phyloP scores from a whole-genome alignment of 2,113 vertebrate species.

The Ariopsis seemanni region DNA sequence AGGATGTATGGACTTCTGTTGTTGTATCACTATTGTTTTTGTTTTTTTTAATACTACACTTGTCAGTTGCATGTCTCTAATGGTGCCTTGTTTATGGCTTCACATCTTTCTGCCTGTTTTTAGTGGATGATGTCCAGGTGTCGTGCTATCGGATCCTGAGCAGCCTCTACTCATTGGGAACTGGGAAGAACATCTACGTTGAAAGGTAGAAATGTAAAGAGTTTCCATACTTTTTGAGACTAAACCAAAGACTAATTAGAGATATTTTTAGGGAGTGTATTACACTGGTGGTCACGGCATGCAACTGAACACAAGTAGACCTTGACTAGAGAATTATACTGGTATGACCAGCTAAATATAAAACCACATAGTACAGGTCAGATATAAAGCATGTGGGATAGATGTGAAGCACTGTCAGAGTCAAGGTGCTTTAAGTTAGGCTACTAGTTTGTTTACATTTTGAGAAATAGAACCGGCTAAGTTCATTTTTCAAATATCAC shows the following conservation, averaged over 20 bases:
- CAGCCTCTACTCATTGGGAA: slow-evolving; percentile 93
- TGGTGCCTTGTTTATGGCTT: slow-evolving; percentile 2
- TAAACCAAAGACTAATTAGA: neutral
- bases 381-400: neutral
- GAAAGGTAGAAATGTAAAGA: slow-evolving; percentile 81
- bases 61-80: neutral
- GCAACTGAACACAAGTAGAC: neutral
- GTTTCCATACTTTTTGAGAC: neutral
- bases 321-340: neutral
- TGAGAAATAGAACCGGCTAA: neutral
- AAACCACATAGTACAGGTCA: neutral
- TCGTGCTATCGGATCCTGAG: slow-evolving; percentile 95
- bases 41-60: neutral
- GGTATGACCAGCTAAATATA: neutral
- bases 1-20: too few species aligned
- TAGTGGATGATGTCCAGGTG: slow-evolving; percentile 95
- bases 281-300: neutral
- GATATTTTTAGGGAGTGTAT: neutral
- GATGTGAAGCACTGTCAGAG: neutral
- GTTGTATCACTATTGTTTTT: neutral
- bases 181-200: slow-evolving; percentile 98
- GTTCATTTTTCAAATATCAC: too few species aligned
- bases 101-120: slow-evolving; percentile 45
- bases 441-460: neutral
- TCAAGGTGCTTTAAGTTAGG: neutral